phyloP scores from a whole-genome alignment of 1,140 invertebrate species.

The Glossosoma conforme region DNA sequence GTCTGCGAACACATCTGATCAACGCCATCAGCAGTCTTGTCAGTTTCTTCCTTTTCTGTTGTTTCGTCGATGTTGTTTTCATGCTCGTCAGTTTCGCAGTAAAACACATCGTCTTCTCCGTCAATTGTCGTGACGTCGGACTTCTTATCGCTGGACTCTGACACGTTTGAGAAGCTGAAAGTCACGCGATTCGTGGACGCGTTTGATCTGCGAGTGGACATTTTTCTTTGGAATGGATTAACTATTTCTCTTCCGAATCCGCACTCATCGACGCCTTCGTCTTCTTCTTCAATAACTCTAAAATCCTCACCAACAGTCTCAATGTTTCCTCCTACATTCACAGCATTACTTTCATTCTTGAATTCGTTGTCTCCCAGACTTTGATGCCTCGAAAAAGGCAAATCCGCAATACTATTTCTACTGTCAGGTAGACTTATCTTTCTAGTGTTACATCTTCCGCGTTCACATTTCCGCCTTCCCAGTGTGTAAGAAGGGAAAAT shows the following conservation, averaged over 20 bases:
- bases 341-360: not conserved
- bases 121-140: no score
- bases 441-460: conserved; percentile 39
- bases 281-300: no score
- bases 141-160: conserved; percentile 29
- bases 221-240: no score
- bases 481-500: conserved; percentile 45
- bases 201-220: conserved; percentile 6
- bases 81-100: conserved; percentile 40
- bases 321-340: no score
- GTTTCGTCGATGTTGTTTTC: conserved; percentile 42
- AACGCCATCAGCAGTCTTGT: conserved; percentile 24
- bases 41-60: conserved; percentile 35
- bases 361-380: conserved; percentile 5
- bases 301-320: no score
- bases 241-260: not conserved
- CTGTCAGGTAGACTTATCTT: conserved; percentile 26
- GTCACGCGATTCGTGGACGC: conserved; percentile 19
- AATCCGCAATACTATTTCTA: conserved; percentile 5
- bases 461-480: conserved; percentile 40
- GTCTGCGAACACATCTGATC: conserved; percentile 37
- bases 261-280: not conserved
- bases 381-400: conserved; percentile 8
- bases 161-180: conserved; percentile 30
- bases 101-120: conserved; percentile 40